These are phyloP conservation scores for Zootoca vivipara DNA, from an alignment of 2,113 vertebrate species.

Conservation along the genomic window DNA sequence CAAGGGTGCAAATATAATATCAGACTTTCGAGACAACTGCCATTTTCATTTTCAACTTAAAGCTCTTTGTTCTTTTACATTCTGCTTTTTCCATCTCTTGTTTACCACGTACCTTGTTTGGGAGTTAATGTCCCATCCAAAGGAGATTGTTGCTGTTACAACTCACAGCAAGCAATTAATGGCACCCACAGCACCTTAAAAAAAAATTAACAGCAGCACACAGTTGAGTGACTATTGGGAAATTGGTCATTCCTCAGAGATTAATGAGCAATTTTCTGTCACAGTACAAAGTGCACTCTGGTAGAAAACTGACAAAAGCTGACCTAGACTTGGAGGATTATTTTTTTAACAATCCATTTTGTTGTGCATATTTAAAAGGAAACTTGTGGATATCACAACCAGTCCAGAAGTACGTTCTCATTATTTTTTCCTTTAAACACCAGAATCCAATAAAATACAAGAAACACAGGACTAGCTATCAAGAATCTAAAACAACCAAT, in stretches of 20 bases:
- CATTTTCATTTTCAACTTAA: neutral
- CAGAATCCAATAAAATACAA: constrained; percentile 46
- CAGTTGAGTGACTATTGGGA: constrained; percentile 61
- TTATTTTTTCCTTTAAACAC: constrained; percentile 57
- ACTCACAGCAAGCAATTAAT: constrained; percentile 62
- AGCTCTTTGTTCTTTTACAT: neutral
- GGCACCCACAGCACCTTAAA: constrained; percentile 49
- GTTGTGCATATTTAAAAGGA: constrained; percentile 59
- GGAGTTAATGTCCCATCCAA: constrained; percentile 48
- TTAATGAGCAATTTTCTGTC: constrained; percentile 71
- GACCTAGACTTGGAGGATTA: constrained; percentile 46
- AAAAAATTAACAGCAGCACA: constrained; percentile 48
- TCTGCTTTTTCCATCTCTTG: neutral
- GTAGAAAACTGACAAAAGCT: constrained; percentile 68
- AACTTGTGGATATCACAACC: constrained; percentile 49
- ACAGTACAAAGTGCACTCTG: constrained; percentile 48
- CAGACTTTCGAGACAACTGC: neutral
- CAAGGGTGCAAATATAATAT: neutral
- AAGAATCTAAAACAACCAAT: constrained; percentile 46
- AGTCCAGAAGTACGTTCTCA: constrained; percentile 57
- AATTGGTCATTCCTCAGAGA: constrained; percentile 63
- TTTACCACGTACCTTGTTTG: constrained; percentile 48
- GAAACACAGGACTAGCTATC: constrained; percentile 10
- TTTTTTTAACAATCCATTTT: constrained; percentile 55
- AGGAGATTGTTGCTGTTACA: constrained; percentile 49